phyloP scores from a whole-genome alignment of 2,888 invertebrate genomes.

The Holacanthella duospinosa region DNA sequence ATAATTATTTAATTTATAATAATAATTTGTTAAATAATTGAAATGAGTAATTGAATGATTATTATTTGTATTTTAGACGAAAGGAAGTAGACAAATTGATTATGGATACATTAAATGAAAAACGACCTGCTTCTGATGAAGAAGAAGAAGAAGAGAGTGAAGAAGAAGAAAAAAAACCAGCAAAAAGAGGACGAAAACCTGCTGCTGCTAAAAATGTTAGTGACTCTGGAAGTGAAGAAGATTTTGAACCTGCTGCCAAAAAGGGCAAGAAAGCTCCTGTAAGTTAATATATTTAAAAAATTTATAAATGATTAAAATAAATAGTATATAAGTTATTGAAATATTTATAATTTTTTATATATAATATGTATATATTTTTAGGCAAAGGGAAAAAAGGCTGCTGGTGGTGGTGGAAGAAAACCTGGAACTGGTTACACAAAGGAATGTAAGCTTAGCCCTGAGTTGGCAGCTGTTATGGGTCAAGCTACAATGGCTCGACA shows the following conservation, averaged over 20 bases:
- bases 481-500: constrained; percentile 72
- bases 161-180: constrained; percentile 41
- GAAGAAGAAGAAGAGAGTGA: constrained; percentile 45
- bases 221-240: constrained; percentile 27
- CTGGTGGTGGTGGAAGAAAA: constrained; percentile 39
- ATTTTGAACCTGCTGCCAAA: constrained; percentile 18
- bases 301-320: neutral
- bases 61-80: constrained; percentile 54
- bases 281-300: neutral
- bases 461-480: constrained; percentile 72
- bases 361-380: no score
- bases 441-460: constrained; percentile 71
- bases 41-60: neutral
- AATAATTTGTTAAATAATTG: neutral
- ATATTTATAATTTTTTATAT: no score
- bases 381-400: constrained; percentile 42
- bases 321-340: no score
- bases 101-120: constrained; percentile 58
- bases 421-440: constrained; percentile 72
- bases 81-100: constrained; percentile 79
- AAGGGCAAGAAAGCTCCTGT: constrained; percentile 15
- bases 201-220: constrained; percentile 16
- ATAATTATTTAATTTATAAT: constrained; percentile 1
- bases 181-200: constrained; percentile 3
- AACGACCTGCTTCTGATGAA: constrained; percentile 44